Evolutionary conservation across 1,140 invertebrate species (phyloP).

Genomic region (Zelostemma sp.): DNA sequence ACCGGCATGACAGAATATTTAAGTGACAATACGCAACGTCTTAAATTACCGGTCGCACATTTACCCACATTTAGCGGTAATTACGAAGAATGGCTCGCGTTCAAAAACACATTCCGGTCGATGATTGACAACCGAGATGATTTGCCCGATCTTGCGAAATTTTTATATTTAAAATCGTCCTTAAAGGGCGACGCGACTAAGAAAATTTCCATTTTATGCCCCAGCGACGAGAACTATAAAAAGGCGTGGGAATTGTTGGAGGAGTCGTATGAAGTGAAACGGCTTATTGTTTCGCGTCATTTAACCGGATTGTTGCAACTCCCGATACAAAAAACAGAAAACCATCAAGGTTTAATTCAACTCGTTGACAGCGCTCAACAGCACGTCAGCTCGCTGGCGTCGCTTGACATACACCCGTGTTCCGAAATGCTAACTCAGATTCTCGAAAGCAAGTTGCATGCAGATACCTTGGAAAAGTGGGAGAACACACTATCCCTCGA

Average conservation of each 20-base stretch:
- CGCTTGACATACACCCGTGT: background rate
- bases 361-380: conserved; percentile 1
- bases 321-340: background rate
- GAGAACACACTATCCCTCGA: background rate
- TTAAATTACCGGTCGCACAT: background rate
- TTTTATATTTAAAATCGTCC: conserved; percentile 13
- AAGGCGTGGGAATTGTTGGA: conserved; percentile 31
- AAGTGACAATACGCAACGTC: too few relatives aligned
- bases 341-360: background rate
- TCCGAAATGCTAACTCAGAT: conserved; percentile 12
- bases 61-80: background rate
- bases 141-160: conserved; percentile 18
- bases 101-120: conserved; percentile 15
- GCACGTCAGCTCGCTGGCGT: conserved; percentile 4
- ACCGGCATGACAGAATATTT: too few relatives aligned
- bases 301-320: conserved; percentile 10
- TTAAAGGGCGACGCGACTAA: conserved; percentile 11
- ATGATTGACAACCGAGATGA: conserved; percentile 23
- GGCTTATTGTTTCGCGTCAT: conserved; percentile 25
- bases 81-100: conserved; percentile 17
- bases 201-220: conserved; percentile 15
- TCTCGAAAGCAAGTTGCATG: conserved; percentile 3
- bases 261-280: conserved; percentile 26
- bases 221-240: conserved; percentile 30
- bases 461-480: conserved; percentile 4